phyloP scores from a whole-genome alignment of 2,888 invertebrate genomes.

The Scelioninae gen. 1 region DNA sequence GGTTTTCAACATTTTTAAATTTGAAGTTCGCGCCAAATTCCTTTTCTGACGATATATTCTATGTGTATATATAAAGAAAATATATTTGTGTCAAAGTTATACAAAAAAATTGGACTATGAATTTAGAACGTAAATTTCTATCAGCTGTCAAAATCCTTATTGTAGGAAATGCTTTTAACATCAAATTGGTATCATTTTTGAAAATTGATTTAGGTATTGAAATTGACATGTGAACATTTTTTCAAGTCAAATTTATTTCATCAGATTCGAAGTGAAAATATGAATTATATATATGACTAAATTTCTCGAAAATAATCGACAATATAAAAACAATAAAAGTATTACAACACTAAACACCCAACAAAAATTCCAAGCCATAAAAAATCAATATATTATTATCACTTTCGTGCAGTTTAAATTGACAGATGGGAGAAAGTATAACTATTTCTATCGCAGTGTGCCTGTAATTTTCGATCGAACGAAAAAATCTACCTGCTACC shows the following conservation, averaged over 20 bases:
- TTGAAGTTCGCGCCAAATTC: too few species aligned
- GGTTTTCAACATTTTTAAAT: too few species aligned
- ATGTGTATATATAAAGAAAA: too few species aligned
- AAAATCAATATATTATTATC: constrained; percentile 31
- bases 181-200: too few species aligned
- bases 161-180: too few species aligned
- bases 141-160: too few species aligned
- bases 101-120: too few species aligned
- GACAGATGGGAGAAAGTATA: constrained; percentile 2
- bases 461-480: constrained; percentile 33
- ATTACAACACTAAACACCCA: background rate
- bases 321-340: constrained; percentile 9
- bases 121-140: too few species aligned
- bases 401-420: constrained; percentile 20
- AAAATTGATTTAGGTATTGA: too few species aligned
- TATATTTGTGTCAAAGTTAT: too few species aligned
- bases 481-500: constrained; percentile 39
- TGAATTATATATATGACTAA: background rate
- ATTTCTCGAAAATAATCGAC: background rate
- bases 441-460: constrained; percentile 41
- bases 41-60: too few species aligned
- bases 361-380: constrained; percentile 22
- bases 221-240: too few species aligned
- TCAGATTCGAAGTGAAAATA: background rate
- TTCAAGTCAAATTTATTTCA: background rate